These are phyloP conservation scores for Falco novaeseelandiae DNA, from an alignment of 2,797 vertebrate genomes.

Conservation along the genomic window DNA sequence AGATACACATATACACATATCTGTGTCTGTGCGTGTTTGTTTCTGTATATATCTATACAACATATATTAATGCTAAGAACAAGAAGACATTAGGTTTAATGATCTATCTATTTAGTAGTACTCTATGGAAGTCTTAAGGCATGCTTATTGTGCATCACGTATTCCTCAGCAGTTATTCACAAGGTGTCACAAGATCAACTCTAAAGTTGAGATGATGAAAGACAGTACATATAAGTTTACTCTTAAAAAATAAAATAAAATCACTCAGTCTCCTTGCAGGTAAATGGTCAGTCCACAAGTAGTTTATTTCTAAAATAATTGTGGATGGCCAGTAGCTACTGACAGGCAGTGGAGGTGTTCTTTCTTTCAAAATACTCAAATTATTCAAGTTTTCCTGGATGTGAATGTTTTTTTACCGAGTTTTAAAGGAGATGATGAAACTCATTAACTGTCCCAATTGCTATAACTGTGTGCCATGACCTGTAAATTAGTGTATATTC, in stretches of 20 bases:
- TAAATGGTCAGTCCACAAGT: background rate
- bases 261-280: background rate
- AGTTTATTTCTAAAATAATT: background rate
- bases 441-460: background rate
- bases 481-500: background rate
- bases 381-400: background rate
- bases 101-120: background rate
- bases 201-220: background rate
- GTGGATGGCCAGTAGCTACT: background rate
- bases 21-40: rapidly evolving
- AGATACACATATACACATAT: background rate
- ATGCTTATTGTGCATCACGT: background rate
- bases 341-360: background rate
- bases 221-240: background rate
- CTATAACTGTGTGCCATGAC: background rate
- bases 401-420: background rate
- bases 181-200: background rate
- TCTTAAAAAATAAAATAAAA: background rate
- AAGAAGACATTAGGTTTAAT: background rate
- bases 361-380: background rate
- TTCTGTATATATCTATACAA: background rate
- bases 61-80: background rate
- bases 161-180: background rate
- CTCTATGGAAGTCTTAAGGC: background rate
- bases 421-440: background rate